Evolutionary conservation across 1,140 invertebrate genomes (phyloP).

Genomic region (Scylla paramamosain): DNA sequence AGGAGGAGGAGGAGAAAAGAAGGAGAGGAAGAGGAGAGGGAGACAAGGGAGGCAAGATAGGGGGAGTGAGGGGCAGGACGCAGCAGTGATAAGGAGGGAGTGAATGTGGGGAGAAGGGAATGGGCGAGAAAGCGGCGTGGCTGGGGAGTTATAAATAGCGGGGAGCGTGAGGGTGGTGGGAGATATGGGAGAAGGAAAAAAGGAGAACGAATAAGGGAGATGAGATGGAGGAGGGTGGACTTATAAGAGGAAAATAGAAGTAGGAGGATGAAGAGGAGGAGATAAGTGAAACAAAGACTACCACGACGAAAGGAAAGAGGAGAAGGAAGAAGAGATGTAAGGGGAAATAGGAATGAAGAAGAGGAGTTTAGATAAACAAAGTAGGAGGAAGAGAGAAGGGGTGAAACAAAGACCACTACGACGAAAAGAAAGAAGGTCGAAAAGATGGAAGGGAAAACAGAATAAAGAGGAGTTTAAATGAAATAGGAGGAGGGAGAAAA

Average conservation of each 20-base stretch:
- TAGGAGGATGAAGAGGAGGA: too few relatives aligned
- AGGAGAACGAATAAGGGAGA: not conserved
- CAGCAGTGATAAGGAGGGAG: not conserved
- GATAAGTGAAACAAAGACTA: too few relatives aligned
- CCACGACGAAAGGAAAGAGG: too few relatives aligned
- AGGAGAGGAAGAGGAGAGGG: not conserved
- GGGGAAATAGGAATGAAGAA: not conserved
- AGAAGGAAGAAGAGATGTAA: too few relatives aligned
- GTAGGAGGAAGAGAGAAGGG: too few relatives aligned
- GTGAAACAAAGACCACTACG: too few relatives aligned
- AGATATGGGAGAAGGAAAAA: not conserved
- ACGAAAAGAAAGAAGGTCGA: too few relatives aligned
- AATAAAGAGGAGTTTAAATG: too few relatives aligned
- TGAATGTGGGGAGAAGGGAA: not conserved
- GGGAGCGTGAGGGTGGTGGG: not conserved
- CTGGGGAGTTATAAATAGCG: not conserved
- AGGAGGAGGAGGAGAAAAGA: constrained; percentile 25
- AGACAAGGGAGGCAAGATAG: not conserved
- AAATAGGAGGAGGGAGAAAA: too few relatives aligned
- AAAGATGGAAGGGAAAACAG: too few relatives aligned
- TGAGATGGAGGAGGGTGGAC: not conserved
- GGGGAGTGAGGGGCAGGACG: too few relatives aligned
- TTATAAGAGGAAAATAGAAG: too few relatives aligned
- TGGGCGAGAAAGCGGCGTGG: not conserved
- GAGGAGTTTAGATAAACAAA: not conserved